Conservation (phyloP, 2,113 vertebrate genomes). For the Corythoichthys haematopterus region DNA sequence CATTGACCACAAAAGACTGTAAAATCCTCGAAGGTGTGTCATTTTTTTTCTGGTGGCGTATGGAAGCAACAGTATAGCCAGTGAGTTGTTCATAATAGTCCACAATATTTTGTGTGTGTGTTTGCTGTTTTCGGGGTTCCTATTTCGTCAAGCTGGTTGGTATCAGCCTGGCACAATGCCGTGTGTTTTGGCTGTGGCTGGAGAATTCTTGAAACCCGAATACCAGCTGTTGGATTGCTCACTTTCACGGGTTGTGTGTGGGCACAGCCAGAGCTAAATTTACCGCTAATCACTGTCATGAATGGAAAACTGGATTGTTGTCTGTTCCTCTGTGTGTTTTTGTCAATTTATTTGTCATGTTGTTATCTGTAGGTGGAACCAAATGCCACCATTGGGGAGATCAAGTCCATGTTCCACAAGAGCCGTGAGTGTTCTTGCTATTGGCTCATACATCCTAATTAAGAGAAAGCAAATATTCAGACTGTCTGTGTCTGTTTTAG, state of each 20-base stretch:
- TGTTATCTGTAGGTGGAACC: constrained; percentile 82
- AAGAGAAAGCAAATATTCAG: constrained; percentile 16
- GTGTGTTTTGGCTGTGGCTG: constrained; percentile 10
- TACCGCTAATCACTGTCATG: constrained; percentile 50
- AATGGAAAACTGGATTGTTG: constrained; percentile 48
- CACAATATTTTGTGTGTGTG: neutral
- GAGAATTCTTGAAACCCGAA: constrained; percentile 33
- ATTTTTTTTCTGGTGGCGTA: neutral
- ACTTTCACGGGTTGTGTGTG: constrained; percentile 29
- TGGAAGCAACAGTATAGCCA: neutral
- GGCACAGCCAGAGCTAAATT: constrained; percentile 58
- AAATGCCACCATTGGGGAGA: constrained; percentile 87
- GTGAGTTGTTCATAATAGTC: neutral
- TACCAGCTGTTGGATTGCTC: constrained; percentile 59
- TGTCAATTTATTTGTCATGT: constrained; percentile 18
- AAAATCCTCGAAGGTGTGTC: neutral
- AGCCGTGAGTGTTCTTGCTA: constrained; percentile 74
- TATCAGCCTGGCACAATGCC: constrained; percentile 27
- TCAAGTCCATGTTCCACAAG: constrained; percentile 91
- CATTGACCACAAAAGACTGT: too few species aligned
- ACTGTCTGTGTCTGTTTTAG: constrained; percentile 54
- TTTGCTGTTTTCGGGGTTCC: constrained; percentile 24
- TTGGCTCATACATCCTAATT: constrained; percentile 10
- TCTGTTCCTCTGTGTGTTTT: constrained; percentile 25
- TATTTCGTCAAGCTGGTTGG: constrained; percentile 20